These are phyloP conservation scores for Sebastes schlegelii DNA, from an alignment of 2,113 vertebrate species.

Conservation along the genomic window DNA sequence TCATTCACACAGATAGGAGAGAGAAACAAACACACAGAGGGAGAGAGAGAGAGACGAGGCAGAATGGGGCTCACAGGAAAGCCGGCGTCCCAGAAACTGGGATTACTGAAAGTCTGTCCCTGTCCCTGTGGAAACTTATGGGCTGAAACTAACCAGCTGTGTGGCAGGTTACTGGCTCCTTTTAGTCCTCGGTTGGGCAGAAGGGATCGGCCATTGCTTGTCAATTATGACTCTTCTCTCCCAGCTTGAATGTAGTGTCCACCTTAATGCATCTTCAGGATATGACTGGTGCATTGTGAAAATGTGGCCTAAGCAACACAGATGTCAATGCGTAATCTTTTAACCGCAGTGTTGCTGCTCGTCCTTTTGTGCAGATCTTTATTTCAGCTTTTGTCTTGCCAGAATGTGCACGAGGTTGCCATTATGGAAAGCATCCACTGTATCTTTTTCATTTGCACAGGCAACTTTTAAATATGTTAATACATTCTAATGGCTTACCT, in stretches of 20 bases:
- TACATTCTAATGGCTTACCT: background rate
- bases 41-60: background rate
- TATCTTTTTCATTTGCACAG: background rate
- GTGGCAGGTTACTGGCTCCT: background rate
- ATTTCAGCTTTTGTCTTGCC: background rate
- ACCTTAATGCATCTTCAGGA: background rate
- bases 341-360: background rate
- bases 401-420: background rate
- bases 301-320: background rate
- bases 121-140: conserved; percentile 12
- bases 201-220: background rate
- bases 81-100: conserved; percentile 27
- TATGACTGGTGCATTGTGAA: background rate
- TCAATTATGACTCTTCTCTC: background rate
- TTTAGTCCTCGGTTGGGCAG: background rate
- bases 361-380: background rate
- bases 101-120: conserved; percentile 30
- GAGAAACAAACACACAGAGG: background rate
- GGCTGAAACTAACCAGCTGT: conserved; percentile 3
- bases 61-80: conserved; percentile 28
- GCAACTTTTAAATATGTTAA: background rate
- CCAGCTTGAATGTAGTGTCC: background rate
- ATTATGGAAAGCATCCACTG: background rate
- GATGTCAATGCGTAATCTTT: background rate
- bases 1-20: background rate